Evolutionary conservation across 2,797 vertebrate species (phyloP).

Genomic region (Coreius guichenoti): DNA sequence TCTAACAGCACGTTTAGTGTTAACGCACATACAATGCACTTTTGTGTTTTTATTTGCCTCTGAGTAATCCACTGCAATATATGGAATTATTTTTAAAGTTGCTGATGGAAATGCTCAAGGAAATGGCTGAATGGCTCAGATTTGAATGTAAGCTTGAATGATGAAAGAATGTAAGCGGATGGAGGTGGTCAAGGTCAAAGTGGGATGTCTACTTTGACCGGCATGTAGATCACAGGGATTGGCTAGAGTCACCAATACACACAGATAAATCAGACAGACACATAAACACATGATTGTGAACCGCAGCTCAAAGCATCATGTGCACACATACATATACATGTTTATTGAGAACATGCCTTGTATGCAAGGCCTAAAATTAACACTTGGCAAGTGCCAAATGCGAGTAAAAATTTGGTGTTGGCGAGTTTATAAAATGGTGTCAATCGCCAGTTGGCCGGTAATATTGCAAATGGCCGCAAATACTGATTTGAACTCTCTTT

Average conservation of each 20-base stretch:
- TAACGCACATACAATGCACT: background rate
- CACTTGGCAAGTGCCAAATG: too few relatives aligned
- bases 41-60: background rate
- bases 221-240: background rate
- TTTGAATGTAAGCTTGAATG: too few relatives aligned
- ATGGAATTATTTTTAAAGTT: slow-evolving; percentile 10
- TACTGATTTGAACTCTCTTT: too few relatives aligned
- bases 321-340: too few relatives aligned
- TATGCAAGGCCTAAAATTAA: too few relatives aligned
- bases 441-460: too few relatives aligned
- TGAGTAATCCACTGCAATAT: background rate
- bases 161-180: background rate
- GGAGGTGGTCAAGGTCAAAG: background rate
- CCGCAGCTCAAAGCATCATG: background rate
- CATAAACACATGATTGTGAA: background rate
- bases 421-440: too few relatives aligned
- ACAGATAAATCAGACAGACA: background rate
- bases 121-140: background rate
- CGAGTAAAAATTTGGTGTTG: too few relatives aligned
- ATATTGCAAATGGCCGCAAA: too few relatives aligned
- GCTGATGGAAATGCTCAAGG: too few relatives aligned
- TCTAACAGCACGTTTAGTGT: background rate
- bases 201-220: background rate
- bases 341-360: background rate
- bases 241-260: background rate